Percentiles rank a stretch among this genome's conserved stretches.
Evolutionary conservation across 2,113 vertebrate genomes (phyloP).

Genomic region (Prinia subflava): DNA sequence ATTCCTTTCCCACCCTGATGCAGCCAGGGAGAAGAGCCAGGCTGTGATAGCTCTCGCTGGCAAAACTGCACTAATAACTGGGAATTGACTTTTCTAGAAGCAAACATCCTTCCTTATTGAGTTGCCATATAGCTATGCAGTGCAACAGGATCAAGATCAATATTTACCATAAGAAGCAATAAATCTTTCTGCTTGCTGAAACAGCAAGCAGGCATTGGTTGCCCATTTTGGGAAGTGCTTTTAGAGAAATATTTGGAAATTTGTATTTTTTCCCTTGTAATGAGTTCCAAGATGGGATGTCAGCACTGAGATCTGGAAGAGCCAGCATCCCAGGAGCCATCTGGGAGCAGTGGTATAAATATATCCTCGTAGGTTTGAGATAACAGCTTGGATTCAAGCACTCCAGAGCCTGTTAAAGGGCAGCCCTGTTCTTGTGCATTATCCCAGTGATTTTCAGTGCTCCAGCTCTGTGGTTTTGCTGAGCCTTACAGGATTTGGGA

Average conservation of each 20-base stretch:
- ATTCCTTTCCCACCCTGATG: neutral
- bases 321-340: constrained; percentile 15
- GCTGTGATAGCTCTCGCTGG: neutral
- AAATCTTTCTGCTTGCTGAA: constrained; percentile 30
- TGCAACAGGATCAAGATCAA: neutral
- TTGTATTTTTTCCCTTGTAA: neutral
- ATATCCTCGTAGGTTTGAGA: constrained; percentile 14
- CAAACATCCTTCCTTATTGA: constrained; percentile 31
- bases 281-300: constrained; percentile 30
- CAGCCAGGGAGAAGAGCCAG: neutral
- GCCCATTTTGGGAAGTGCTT: neutral
- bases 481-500: neutral
- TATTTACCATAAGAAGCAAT: constrained; percentile 47
- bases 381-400: constrained; percentile 9
- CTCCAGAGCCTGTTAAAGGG: constrained; percentile 19
- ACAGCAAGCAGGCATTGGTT: neutral
- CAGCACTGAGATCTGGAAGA: neutral
- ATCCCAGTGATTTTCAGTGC: neutral
- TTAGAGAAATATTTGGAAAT: constrained; percentile 31
- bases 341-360: constrained; percentile 42
- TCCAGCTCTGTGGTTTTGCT: neutral
- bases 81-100: constrained; percentile 48
- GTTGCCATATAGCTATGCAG: neutral
- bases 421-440: neutral
- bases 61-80: constrained; percentile 20